Evolutionary conservation across 2,888 invertebrate species (phyloP).

Genomic region (Laspeyria flexula): DNA sequence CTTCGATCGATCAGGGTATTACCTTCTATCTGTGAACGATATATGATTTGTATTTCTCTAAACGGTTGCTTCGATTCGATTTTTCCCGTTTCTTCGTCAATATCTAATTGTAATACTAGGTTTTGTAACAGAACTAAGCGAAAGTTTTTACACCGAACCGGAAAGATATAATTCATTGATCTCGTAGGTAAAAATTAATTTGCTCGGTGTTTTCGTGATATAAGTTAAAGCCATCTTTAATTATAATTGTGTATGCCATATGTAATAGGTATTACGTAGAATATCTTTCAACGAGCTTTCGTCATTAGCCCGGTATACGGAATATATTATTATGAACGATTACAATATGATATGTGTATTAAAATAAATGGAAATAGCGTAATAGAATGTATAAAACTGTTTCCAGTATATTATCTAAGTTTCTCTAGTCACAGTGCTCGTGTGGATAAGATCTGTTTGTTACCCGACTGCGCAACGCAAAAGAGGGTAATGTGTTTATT

Average conservation of each 20-base stretch:
- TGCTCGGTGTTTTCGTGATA: slow-evolving; percentile 66
- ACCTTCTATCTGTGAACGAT: slow-evolving; percentile 36
- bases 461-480: no score
- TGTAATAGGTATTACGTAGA: slow-evolving; percentile 69
- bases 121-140: slow-evolving; percentile 39
- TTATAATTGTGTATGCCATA: slow-evolving; percentile 66
- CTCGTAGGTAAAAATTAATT: slow-evolving; percentile 61
- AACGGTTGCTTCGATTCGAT: slow-evolving; percentile 34
- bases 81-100: slow-evolving; percentile 24
- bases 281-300: slow-evolving; percentile 81
- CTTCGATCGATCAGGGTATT: slow-evolving; percentile 57
- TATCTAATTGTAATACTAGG: slow-evolving; percentile 21
- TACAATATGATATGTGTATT: slow-evolving; percentile 50
- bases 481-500: no score
- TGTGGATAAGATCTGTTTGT: slow-evolving; percentile 31
- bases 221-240: slow-evolving; percentile 56
- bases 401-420: slow-evolving; percentile 46
- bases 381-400: slow-evolving; percentile 60
- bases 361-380: slow-evolving; percentile 59
- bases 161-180: slow-evolving; percentile 47
- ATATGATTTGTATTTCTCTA: slow-evolving; percentile 34
- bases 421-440: slow-evolving; percentile 62
- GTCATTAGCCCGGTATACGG: slow-evolving; percentile 81
- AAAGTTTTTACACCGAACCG: slow-evolving; percentile 35
- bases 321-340: slow-evolving; percentile 57